Base-by-base conservation (phyloP, 1,140 invertebrate genomes). In the Papilio xuthus region DNA sequence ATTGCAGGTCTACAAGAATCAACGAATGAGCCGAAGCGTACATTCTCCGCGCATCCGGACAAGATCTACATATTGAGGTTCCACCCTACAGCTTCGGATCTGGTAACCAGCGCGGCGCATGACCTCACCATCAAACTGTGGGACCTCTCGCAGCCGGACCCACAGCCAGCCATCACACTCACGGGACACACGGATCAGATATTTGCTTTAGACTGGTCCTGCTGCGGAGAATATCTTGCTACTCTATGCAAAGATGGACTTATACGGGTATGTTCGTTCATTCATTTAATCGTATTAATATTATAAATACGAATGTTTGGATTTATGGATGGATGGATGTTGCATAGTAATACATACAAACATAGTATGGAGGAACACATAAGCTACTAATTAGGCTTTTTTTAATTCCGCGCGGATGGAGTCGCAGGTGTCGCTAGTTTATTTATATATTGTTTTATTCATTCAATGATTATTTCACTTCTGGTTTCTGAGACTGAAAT, bases 21-120 rank as follows among this genome's bases (percentile, higher is more conserved):
- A 1, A 95, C 94, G 0, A 95, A 95, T 86, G 88, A 91, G 56
- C 94, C 95, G 0, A 89, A 92, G 73, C 95, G 94, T 7, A 97
- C 97, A 15, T 92, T 98, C 26, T 95, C 95, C 0, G 97, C 97
- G 8, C 98, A 98, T 87, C 95, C 96, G 9, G 98, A 99, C 87
- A 99, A 98, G 94, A 97, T 99, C 76, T 98, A 98, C 91, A 96
- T 98, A 73, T 96, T 99, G 10, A 96, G 97, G 79, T 99, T 98
- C 93, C 98, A 99, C 94, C 98, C 98, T 0, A 94, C 98, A 60
- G 98, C 98, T 0, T 94, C 96, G 42, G 96, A 98, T 90, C 95
- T 99, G 12, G 90, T 99, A 2, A 96, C 97, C 0, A 97, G 97
- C 0, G 97, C 97, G 0, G 97, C 97, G 0, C 98, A 98, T 88